Evolutionary conservation across 2,888 invertebrate genomes (phyloP).

Genomic region (Oxyteleia sp.): DNA sequence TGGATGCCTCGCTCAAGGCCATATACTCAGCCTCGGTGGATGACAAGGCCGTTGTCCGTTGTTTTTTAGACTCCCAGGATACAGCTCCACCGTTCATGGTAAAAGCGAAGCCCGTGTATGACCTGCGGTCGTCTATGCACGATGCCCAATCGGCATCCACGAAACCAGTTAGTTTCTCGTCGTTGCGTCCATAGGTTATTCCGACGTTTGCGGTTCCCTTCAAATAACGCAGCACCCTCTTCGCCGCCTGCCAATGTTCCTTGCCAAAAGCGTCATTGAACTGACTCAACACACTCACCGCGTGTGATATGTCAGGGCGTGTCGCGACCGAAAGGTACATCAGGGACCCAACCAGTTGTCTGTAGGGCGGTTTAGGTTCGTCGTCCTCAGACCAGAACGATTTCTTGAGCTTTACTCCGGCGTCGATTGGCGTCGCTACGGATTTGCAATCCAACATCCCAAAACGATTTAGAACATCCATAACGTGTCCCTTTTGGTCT

Average conservation of each 20-base stretch:
- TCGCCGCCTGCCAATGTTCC: constrained; percentile 19
- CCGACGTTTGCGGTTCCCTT: background rate
- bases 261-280: background rate
- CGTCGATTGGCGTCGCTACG: constrained; percentile 5
- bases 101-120: constrained; percentile 11
- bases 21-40: no score
- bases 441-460: constrained; percentile 18
- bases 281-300: background rate
- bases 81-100: background rate
- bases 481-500: constrained; percentile 6
- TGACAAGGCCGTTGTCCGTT: background rate
- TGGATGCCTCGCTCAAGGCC: background rate
- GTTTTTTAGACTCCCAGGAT: constrained; percentile 5
- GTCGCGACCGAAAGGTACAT: constrained; percentile 14
- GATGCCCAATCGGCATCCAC: constrained; percentile 11
- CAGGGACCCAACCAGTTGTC: constrained; percentile 8
- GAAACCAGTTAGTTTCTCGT: background rate
- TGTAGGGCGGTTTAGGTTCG: background rate
- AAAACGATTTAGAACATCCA: constrained; percentile 22
- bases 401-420: constrained; percentile 2
- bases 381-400: constrained; percentile 11
- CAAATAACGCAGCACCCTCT: constrained; percentile 8
- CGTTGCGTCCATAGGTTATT: background rate
- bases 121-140: background rate
- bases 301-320: constrained; percentile 16